These are phyloP conservation scores for Patella vulgata DNA, from an alignment of 1,140 invertebrate species.

Conservation along the genomic window DNA sequence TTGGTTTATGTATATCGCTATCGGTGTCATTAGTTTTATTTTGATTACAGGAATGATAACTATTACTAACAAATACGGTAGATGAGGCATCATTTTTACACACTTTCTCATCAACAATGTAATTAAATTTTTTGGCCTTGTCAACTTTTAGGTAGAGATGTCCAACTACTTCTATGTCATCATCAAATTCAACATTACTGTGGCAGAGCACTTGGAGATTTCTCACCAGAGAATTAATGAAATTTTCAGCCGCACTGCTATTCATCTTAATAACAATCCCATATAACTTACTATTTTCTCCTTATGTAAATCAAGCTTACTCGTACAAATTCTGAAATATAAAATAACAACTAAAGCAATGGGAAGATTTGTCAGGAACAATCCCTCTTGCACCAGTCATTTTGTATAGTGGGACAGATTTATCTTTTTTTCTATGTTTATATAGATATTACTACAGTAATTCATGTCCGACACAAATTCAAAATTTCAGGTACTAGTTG, in stretches of 20 bases:
- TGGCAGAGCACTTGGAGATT: conserved; percentile 37
- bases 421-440: no score
- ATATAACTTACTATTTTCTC: neutral
- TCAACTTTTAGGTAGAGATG: conserved; percentile 39
- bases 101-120: conserved; percentile 38
- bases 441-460: no score
- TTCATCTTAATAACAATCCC: conserved; percentile 21
- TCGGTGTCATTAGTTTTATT: no score
- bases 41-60: conserved; percentile 25
- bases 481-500: no score
- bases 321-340: no score
- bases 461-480: no score
- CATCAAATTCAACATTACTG: conserved; percentile 37
- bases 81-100: conserved; percentile 36
- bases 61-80: conserved; percentile 39
- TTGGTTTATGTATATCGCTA: no score
- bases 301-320: no score
- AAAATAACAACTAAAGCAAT: no score
- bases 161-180: conserved; percentile 40
- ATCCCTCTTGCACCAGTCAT: no score
- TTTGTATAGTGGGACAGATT: no score
- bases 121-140: conserved; percentile 27
- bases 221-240: conserved; percentile 33
- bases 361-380: no score
- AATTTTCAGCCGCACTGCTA: conserved; percentile 28